Evolutionary conservation across 2,888 invertebrate species (phyloP).

Genomic region (Philereme vetulata): DNA sequence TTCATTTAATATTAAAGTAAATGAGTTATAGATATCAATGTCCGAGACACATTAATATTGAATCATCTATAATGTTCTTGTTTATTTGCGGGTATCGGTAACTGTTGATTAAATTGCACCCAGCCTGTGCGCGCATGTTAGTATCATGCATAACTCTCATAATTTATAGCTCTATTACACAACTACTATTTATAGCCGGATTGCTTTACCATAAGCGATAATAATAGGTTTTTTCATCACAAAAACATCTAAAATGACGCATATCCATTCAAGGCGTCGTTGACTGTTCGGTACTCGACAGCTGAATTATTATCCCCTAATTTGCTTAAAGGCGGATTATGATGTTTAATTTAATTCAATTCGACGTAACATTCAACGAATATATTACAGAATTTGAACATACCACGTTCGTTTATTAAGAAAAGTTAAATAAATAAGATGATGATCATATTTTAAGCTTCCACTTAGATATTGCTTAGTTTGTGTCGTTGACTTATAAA

Average conservation of each 20-base stretch:
- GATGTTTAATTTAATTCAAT: constrained; percentile 40
- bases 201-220: constrained; percentile 50
- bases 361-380: constrained; percentile 29
- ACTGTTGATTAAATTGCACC: constrained; percentile 52
- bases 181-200: constrained; percentile 57
- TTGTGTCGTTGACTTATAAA: constrained; percentile 53
- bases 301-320: constrained; percentile 45
- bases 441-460: constrained; percentile 52
- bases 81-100: constrained; percentile 39
- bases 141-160: constrained; percentile 50
- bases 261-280: constrained; percentile 36
- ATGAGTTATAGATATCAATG: constrained; percentile 21
- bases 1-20: constrained; percentile 24
- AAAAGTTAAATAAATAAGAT: constrained; percentile 44
- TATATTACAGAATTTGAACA: constrained; percentile 36
- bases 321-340: constrained; percentile 46
- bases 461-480: constrained; percentile 47
- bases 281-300: constrained; percentile 39
- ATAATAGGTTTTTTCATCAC: constrained; percentile 59
- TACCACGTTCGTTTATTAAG: constrained; percentile 26
- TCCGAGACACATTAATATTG: constrained; percentile 12
- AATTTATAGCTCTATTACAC: constrained; percentile 67
- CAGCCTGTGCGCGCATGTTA: constrained; percentile 43
- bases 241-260: constrained; percentile 45
- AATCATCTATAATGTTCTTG: constrained; percentile 37